Evolutionary conservation across 2,888 invertebrate genomes (phyloP).

Genomic region (Lordiphosa fenestrarum): DNA sequence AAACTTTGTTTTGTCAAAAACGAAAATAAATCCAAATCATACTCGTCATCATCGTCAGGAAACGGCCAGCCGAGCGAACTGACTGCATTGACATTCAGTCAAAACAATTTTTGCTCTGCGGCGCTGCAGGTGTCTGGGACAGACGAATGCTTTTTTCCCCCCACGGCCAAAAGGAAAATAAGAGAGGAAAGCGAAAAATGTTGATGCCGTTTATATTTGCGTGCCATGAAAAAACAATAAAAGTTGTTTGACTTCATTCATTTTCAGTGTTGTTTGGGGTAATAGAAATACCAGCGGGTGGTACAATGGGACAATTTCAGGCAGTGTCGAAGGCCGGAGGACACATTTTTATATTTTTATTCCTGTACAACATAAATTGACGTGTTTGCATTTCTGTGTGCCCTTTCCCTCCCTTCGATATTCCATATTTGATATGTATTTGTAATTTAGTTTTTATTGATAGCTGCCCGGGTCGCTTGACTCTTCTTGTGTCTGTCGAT

Average conservation of each 20-base stretch:
- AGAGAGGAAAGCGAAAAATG: slow-evolving; percentile 13
- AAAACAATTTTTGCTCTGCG: slow-evolving; percentile 29
- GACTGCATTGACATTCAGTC: slow-evolving; percentile 54
- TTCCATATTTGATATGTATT: slow-evolving; percentile 50
- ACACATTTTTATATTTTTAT: slow-evolving; percentile 19
- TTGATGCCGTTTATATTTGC: slow-evolving; percentile 33
- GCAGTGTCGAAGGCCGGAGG: slow-evolving; percentile 20
- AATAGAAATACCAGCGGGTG: slow-evolving; percentile 22
- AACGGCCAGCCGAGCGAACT: slow-evolving; percentile 3
- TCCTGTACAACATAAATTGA: slow-evolving; percentile 48
- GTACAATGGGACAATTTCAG: slow-evolving; percentile 19
- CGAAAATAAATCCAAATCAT: slow-evolving; percentile 14
- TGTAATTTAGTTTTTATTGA: slow-evolving; percentile 66
- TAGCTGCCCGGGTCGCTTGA: slow-evolving; percentile 19
- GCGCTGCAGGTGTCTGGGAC: slow-evolving; percentile 46
- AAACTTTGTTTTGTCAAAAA: slow-evolving; percentile 1
- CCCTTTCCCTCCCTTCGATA: slow-evolving; percentile 28
- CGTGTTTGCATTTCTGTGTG: slow-evolving; percentile 53
- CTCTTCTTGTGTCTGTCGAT: slow-evolving; percentile 27
- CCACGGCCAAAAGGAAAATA: slow-evolving; percentile 12
- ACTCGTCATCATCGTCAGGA: slow-evolving; percentile 1
- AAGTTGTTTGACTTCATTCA: slow-evolving; percentile 22
- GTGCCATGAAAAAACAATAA: slow-evolving; percentile 40
- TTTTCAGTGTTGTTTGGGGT: slow-evolving; percentile 21
- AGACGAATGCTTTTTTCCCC: slow-evolving; percentile 5